phyloP scores from a whole-genome alignment of 2,113 vertebrate species.

The Grantiella picta region DNA sequence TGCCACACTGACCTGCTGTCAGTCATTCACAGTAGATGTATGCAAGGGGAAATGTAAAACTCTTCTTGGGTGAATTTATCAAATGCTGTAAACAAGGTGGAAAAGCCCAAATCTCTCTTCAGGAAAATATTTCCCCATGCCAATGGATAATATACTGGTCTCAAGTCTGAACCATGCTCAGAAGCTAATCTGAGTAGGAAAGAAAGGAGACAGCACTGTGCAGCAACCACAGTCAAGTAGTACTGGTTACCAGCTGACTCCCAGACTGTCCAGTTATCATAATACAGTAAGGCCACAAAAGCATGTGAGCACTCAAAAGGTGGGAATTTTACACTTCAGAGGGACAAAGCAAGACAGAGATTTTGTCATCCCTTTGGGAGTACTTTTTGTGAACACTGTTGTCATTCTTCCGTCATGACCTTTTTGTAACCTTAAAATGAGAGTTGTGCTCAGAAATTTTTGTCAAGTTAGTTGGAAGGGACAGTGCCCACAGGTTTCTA shows the following conservation, averaged over 20 bases:
- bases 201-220: not conserved
- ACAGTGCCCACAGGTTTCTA: not conserved
- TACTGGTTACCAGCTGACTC: not conserved
- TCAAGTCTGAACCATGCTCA: not conserved
- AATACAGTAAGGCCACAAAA: not conserved
- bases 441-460: not conserved
- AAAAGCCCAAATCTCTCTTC: not conserved
- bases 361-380: not conserved
- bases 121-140: not conserved
- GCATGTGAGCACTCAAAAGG: not conserved
- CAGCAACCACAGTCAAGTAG: not conserved
- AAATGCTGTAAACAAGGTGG: not conserved
- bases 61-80: not conserved
- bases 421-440: not conserved
- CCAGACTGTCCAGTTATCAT: not conserved
- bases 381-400: not conserved
- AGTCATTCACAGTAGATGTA: not conserved
- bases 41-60: not conserved
- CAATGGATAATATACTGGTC: not conserved
- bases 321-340: not conserved
- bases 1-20: not conserved
- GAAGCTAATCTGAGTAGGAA: not conserved
- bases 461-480: not conserved
- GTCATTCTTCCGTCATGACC: not conserved
- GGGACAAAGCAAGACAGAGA: not conserved